These are phyloP conservation scores for Aphidius colemani DNA, from an alignment of 2,888 invertebrate genomes.

Conservation along the genomic window DNA sequence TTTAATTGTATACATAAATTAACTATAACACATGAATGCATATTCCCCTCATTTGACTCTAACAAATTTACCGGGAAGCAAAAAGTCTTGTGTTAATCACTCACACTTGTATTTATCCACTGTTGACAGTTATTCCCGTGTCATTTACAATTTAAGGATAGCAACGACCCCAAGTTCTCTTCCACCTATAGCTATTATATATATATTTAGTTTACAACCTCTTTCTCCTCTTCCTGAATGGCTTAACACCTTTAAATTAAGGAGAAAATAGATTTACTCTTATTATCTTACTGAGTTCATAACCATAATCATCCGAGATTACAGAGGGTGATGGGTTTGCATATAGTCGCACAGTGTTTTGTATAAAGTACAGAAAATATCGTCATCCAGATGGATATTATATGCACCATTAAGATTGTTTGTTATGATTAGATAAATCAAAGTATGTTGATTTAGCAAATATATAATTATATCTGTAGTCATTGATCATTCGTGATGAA, in stretches of 20 bases:
- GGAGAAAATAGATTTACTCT: slow-evolving; percentile 11
- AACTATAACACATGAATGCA: no score
- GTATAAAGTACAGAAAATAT: no score
- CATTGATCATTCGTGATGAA: no score
- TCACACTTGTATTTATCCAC: slow-evolving; percentile 28
- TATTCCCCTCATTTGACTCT: slow-evolving; percentile 14
- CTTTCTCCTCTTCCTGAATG: background rate
- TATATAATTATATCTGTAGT: no score
- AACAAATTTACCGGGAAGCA: slow-evolving; percentile 28
- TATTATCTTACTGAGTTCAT: slow-evolving; percentile 28
- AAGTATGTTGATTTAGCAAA: no score
- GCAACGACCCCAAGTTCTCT: slow-evolving; percentile 9
- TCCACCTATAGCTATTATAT: background rate
- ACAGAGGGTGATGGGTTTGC: slow-evolving; percentile 20
- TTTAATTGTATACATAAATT: no score
- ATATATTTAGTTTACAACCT: background rate
- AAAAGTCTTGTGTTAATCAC: slow-evolving; percentile 32
- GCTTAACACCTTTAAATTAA: slow-evolving; percentile 11
- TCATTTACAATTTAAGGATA: slow-evolving; percentile 36
- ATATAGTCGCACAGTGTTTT: no score
- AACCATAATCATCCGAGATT: slow-evolving; percentile 35
- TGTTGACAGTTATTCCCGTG: slow-evolving; percentile 33
- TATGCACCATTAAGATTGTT: no score
- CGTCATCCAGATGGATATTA: no score
- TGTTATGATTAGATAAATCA: no score